phyloP scores from a whole-genome alignment of 1,140 invertebrate species.

The Asobara japonica region DNA sequence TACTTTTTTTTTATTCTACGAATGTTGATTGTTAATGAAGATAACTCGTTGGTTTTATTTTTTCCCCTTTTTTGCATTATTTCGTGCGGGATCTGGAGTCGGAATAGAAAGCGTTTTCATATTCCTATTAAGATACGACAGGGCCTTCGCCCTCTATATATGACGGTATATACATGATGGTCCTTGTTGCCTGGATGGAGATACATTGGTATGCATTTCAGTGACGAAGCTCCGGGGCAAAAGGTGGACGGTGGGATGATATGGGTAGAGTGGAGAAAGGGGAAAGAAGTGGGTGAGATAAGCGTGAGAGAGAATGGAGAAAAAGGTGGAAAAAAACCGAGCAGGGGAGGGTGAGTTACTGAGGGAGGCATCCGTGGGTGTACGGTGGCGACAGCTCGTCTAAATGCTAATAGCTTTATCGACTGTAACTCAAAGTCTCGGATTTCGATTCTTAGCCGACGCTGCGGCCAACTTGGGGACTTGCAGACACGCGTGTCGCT shows the following conservation, averaged over 20 bases:
- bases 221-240: constrained; percentile 38
- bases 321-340: neutral
- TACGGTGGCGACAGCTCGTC: constrained; percentile 61
- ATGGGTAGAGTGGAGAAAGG: neutral
- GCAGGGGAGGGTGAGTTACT: neutral
- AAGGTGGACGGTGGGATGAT: constrained; percentile 26
- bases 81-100: neutral
- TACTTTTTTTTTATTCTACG: neutral
- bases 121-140: neutral
- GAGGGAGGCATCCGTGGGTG: constrained; percentile 33
- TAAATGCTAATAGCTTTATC: constrained; percentile 68
- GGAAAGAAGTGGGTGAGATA: constrained; percentile 5
- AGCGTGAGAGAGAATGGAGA: constrained; percentile 24
- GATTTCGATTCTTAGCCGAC: constrained; percentile 51
- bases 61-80: neutral
- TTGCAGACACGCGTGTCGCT: constrained; percentile 23
- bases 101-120: constrained; percentile 7
- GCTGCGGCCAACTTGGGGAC: constrained; percentile 42
- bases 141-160: neutral
- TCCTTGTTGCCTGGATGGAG: constrained; percentile 38
- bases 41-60: neutral
- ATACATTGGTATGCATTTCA: constrained; percentile 60
- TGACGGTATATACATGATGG: neutral
- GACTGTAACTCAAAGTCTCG: constrained; percentile 57
- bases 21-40: neutral